phyloP scores from a whole-genome alignment of 2,113 vertebrate genomes.

The Brachirus orientalis region DNA sequence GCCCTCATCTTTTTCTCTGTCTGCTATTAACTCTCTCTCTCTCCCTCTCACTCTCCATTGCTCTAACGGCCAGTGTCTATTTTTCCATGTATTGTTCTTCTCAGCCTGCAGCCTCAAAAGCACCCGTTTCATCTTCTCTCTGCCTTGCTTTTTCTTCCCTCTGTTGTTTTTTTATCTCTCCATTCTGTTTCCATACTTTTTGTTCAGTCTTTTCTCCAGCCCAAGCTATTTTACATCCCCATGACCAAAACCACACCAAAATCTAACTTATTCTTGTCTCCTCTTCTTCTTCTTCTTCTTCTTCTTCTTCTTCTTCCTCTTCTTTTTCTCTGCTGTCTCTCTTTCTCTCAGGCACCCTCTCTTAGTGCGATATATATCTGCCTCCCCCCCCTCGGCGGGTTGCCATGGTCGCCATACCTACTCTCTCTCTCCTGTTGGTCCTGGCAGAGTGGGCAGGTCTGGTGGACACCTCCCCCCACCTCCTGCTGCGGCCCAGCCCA shows the following conservation, averaged over 20 bases:
- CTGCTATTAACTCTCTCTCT: constrained; percentile 67
- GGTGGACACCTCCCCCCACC: constrained; percentile 79
- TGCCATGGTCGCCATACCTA: constrained; percentile 85
- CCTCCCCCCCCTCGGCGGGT: constrained; percentile 78
- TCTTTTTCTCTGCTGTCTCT: constrained; percentile 36
- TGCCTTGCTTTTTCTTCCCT: constrained; percentile 41
- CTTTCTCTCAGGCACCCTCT: constrained; percentile 78
- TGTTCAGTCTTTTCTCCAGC: constrained; percentile 48
- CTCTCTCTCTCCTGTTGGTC: constrained; percentile 88
- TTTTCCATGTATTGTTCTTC: constrained; percentile 68
- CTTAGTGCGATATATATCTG: constrained; percentile 79
- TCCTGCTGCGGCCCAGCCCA: constrained; percentile 84
- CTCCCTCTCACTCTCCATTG: constrained; percentile 41
- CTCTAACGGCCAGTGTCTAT: constrained; percentile 60
- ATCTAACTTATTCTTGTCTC: constrained; percentile 55
- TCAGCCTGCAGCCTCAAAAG: constrained; percentile 71
- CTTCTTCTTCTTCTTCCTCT: constrained; percentile 29
- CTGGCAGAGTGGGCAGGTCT: constrained; percentile 87
- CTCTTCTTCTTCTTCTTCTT: constrained; percentile 26
- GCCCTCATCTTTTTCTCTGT: constrained; percentile 67
- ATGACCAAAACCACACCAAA: constrained; percentile 51
- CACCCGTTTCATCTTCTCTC: constrained; percentile 68
- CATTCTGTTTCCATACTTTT: constrained; percentile 15
- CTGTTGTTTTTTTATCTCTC: constrained; percentile 24
- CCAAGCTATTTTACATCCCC: constrained; percentile 62